Evolutionary conservation across 2,888 invertebrate species (phyloP).

Genomic region (Pammene fasciana): DNA sequence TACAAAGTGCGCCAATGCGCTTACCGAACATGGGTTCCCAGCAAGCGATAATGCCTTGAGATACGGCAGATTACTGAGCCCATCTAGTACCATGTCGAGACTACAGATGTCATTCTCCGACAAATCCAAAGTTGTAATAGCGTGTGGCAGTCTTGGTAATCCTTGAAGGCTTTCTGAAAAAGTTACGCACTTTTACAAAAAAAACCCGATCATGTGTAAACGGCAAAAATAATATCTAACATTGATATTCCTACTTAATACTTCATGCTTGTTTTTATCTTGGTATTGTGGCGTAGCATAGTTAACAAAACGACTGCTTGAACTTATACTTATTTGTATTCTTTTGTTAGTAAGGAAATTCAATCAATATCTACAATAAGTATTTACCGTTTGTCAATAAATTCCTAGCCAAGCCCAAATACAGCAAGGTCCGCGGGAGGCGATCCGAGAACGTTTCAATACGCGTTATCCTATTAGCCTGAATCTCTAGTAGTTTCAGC

Average conservation of each 20-base stretch:
- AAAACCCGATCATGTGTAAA: neutral
- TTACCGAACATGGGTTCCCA: conserved; percentile 85
- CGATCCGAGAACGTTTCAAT: conserved; percentile 60
- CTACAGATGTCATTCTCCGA: conserved; percentile 84
- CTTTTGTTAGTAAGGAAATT: neutral
- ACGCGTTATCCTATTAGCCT: conserved; percentile 72
- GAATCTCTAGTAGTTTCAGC: conserved; percentile 75
- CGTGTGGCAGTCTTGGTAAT: conserved; percentile 55
- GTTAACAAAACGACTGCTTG: too few relatives aligned
- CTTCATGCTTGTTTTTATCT: too few relatives aligned
- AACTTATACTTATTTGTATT: neutral
- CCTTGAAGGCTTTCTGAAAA: conserved; percentile 56
- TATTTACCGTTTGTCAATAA: conserved; percentile 62
- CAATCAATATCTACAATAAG: neutral
- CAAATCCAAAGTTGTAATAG: conserved; percentile 75
- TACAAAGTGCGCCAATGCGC: conserved; percentile 39
- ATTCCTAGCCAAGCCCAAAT: conserved; percentile 82
- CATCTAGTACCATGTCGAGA: conserved; percentile 68
- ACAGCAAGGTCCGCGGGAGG: conserved; percentile 69
- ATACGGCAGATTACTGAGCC: conserved; percentile 61
- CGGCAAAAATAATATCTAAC: neutral
- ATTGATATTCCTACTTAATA: too few relatives aligned
- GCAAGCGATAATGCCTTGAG: conserved; percentile 75
- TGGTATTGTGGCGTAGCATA: too few relatives aligned
- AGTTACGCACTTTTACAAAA: neutral